Conservation (phyloP, 2,113 vertebrate genomes). For the Hippocampus zosterae region DNA sequence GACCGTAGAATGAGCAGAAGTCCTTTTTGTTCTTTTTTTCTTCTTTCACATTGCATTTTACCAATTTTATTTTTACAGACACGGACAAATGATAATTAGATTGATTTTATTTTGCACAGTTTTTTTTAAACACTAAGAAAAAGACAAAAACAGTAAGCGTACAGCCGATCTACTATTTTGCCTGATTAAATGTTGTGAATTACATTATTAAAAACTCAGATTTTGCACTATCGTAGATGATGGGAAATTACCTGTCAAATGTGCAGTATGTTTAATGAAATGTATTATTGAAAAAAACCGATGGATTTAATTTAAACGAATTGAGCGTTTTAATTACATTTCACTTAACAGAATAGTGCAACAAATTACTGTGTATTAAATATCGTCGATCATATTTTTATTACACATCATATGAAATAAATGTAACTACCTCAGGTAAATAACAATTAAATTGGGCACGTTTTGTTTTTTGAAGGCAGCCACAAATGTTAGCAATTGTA, state of each 20-base stretch:
- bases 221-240: too few relatives aligned
- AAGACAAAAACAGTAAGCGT: background rate
- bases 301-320: too few relatives aligned
- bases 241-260: too few relatives aligned
- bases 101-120: too few relatives aligned
- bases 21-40: slow-evolving; percentile 27
- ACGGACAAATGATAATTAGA: too few relatives aligned
- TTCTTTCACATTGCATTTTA: slow-evolving; percentile 22
- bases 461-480: too few relatives aligned
- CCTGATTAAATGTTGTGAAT: background rate
- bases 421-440: background rate
- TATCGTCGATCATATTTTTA: background rate
- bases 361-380: too few relatives aligned
- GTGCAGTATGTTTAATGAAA: too few relatives aligned
- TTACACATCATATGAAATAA: background rate
- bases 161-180: background rate
- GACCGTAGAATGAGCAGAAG: slow-evolving; percentile 41
- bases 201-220: background rate
- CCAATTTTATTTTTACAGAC: background rate
- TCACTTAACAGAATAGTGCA: too few relatives aligned
- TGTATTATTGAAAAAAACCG: too few relatives aligned
- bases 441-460: background rate
- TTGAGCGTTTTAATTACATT: too few relatives aligned
- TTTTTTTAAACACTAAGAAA: slow-evolving; percentile 13
- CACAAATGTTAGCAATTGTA: too few relatives aligned